A percentile compares a stretch with the other conserved stretches of the same genome.
Conservation (phyloP, 2,888 invertebrate species). For the Theristus sp. region DNA sequence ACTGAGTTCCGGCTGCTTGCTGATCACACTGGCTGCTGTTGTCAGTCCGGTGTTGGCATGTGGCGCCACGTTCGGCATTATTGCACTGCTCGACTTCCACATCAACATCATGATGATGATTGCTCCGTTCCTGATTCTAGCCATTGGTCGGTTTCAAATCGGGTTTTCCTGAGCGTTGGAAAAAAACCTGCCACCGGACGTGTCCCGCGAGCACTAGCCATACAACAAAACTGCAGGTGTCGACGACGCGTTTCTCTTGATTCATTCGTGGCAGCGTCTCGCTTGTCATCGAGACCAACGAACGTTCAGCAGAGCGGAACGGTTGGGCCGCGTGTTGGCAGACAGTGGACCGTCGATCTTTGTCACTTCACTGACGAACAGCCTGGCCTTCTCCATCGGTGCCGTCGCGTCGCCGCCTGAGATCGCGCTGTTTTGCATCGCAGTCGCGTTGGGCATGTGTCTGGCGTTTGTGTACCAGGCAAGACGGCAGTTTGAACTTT, state of each 20-base stretch:
- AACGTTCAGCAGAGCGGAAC: neutral
- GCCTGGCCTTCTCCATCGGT: neutral
- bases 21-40: neutral
- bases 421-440: neutral
- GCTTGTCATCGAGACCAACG: neutral
- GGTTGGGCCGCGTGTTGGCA: neutral
- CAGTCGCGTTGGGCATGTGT: neutral
- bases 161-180: neutral
- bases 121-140: neutral
- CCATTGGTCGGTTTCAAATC: neutral
- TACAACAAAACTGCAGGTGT: too few relatives aligned
- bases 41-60: neutral
- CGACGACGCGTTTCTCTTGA: slow-evolving; percentile 1
- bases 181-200: too few relatives aligned
- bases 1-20: neutral
- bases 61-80: neutral
- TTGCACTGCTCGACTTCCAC: neutral
- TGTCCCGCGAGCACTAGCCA: too few relatives aligned
- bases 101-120: slow-evolving; percentile 2
- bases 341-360: neutral
- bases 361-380: neutral
- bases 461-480: neutral
- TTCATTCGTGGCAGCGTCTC: neutral
- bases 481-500: too few relatives aligned
- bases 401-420: neutral